These are phyloP conservation scores for Erinaceus europaeus DNA, from an alignment of 2,113 vertebrate species.

Conservation along the genomic window DNA sequence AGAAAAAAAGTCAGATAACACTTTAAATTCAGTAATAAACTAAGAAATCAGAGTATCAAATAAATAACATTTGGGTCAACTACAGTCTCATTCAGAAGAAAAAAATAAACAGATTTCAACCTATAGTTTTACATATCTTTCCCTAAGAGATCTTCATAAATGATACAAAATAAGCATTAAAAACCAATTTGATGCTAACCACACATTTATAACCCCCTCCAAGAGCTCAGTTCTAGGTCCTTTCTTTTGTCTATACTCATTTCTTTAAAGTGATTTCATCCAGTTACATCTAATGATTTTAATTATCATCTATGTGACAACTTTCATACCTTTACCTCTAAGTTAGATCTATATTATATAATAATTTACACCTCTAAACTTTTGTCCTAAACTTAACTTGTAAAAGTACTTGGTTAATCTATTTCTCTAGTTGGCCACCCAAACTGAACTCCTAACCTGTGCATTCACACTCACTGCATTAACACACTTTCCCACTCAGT, in stretches of 20 bases:
- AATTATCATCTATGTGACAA: background rate
- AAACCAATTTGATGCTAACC: background rate
- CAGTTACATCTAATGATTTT: background rate
- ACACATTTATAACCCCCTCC: no score
- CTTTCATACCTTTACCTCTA: background rate
- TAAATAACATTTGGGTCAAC: background rate
- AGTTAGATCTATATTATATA: background rate
- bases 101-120: constrained; percentile 29
- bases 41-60: constrained; percentile 9
- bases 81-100: constrained; percentile 21
- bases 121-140: constrained; percentile 6
- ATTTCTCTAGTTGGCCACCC: background rate
- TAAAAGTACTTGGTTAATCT: background rate
- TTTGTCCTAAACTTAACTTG: background rate
- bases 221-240: background rate
- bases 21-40: constrained; percentile 24
- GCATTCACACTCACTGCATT: background rate
- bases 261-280: background rate
- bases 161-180: constrained; percentile 1
- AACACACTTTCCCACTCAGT: background rate
- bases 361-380: background rate
- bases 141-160: constrained; percentile 15
- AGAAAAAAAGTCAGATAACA: background rate
- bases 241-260: background rate
- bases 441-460: background rate